These are phyloP conservation scores for Vimba vimba DNA, from an alignment of 2,113 vertebrate species.

Conservation along the genomic window DNA sequence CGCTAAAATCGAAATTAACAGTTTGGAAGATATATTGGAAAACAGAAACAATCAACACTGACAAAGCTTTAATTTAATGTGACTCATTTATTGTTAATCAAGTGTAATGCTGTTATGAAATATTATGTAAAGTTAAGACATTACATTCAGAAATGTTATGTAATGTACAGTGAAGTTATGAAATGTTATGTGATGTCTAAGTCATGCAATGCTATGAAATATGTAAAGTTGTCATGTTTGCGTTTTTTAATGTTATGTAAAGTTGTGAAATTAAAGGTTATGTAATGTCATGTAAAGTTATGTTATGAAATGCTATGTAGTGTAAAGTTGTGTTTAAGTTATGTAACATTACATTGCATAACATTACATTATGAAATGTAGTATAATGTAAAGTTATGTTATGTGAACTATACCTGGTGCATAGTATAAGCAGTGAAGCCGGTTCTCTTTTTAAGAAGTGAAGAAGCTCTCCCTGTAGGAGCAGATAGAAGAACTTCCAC, in stretches of 20 bases:
- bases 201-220: not conserved
- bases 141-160: not conserved
- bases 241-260: not conserved
- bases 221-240: not conserved
- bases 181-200: not conserved
- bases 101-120: not conserved
- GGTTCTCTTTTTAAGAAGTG: conserved; percentile 79
- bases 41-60: not conserved
- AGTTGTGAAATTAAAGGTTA: not conserved
- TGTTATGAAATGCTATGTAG: not conserved
- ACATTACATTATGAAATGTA: not conserved
- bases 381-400: not conserved
- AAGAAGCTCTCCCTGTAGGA: conserved; percentile 82
- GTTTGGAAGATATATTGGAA: not conserved
- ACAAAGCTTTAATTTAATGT: not conserved
- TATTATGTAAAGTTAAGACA: not conserved
- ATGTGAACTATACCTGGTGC: conserved; percentile 77
- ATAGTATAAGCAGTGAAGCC: conserved; percentile 79
- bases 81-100: not conserved
- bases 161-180: not conserved
- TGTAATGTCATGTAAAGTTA: not conserved
- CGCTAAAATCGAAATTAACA: not conserved
- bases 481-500: conserved; percentile 82
- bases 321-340: not conserved
- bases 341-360: not conserved